phyloP scores from a whole-genome alignment of 2,113 vertebrate genomes.

The Alosa alosa region DNA sequence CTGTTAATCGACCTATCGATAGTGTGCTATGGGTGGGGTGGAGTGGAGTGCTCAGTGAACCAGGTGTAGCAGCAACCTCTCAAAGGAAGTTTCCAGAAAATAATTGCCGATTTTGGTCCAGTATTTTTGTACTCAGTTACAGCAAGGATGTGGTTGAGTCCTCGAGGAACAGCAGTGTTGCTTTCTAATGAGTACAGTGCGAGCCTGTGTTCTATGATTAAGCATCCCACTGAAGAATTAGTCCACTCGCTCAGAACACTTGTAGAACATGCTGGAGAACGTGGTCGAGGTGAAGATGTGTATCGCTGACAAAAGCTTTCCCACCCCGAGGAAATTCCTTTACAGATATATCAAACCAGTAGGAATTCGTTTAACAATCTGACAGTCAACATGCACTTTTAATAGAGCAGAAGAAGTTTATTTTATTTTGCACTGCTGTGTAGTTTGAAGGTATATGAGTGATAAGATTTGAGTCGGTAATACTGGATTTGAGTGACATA shows the following conservation, averaged over 20 bases:
- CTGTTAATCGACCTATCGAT: not conserved
- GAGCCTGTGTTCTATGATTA: not conserved
- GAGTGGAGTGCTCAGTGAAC: not conserved
- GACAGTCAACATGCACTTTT: not conserved
- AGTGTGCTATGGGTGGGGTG: not conserved
- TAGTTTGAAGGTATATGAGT: not conserved
- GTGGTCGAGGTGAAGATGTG: not conserved
- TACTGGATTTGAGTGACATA: not conserved
- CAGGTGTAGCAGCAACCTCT: not conserved
- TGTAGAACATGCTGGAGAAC: not conserved
- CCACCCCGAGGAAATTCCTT: not conserved
- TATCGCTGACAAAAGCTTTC: not conserved
- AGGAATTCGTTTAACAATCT: not conserved
- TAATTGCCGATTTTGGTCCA: not conserved
- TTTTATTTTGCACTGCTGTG: not conserved
- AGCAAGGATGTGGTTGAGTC: not conserved
- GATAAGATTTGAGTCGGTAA: not conserved
- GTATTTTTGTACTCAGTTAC: not conserved
- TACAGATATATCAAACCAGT: not conserved
- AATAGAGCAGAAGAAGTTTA: not conserved
- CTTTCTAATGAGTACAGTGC: not conserved
- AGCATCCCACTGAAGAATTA: not conserved
- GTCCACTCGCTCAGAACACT: not conserved
- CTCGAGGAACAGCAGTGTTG: not conserved
- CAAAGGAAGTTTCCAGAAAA: slow-evolving; percentile 7